Evolutionary conservation across 2,888 invertebrate species (phyloP), one percentile per base, ranked within the genome.

Genomic region (Acanthopleura granulata): DNA sequence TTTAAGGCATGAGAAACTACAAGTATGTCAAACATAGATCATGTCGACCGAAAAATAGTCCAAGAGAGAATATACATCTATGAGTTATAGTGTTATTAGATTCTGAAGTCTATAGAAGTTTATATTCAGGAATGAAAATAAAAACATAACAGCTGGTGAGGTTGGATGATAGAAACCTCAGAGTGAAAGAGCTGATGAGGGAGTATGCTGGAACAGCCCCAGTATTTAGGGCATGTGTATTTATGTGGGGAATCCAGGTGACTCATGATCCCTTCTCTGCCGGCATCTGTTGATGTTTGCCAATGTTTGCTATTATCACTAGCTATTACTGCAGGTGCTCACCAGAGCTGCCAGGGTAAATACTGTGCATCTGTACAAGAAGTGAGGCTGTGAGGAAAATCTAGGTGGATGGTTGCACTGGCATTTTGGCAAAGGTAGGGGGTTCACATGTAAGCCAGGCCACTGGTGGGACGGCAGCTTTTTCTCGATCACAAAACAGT

Each of bases 291-390:
- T 66, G 66, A 66, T 66, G 66, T 27, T 66, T 27, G 57, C 29
- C 29, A 22, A 66, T 66, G 66, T 66, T 66, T 66, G 66, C 66
- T 66, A 66, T 66, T 66, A 66, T 66, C 25, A 66, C 66, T 66
- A 27, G 16, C 29, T 22, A 66, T 66, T 66, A 27, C 66, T 27
- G 66, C 66, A 66, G 66, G 66, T 66, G 66, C 66, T 66, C 25
- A 22, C 16, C 66, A 57, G 66, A 66, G 66, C 25, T 57, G 57
- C n/a, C 22, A 18, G 22, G 27, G 27, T 66, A 66, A 66, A 66
- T 66, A 66, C 18, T 66, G 29, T 27, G 57, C 29, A 66, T 66
- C 27, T 27, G 66, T 66, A 66, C n/a, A 22, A 66, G 25, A 66
- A 66, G 27, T 66, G 66, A 27, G 29, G 29, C 16, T 6, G 16